phyloP scores from a whole-genome alignment of 2,797 vertebrate genomes.

The Rousettus madagascariensis region DNA sequence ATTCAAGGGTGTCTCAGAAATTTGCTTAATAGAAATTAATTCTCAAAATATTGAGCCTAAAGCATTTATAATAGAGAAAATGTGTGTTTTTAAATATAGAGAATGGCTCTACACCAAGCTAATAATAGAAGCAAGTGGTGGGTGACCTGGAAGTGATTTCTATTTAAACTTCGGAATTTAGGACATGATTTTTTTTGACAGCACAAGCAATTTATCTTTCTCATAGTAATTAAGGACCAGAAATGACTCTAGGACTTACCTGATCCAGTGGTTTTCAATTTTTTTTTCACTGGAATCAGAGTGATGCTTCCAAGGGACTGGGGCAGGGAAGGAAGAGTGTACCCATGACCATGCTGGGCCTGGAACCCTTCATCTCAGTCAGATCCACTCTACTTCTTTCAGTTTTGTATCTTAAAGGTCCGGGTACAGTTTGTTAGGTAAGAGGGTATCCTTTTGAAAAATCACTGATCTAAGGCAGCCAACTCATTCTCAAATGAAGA shows the following conservation, averaged over 20 bases:
- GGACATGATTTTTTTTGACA: not conserved
- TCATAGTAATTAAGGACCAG: not conserved
- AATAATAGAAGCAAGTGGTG: not conserved
- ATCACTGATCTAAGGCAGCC: not conserved
- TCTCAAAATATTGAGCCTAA: not conserved
- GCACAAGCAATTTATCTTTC: not conserved
- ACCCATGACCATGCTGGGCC: not conserved
- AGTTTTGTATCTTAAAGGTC: not conserved
- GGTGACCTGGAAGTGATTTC: not conserved
- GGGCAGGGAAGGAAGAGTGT: not conserved
- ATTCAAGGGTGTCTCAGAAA: conserved; percentile 8
- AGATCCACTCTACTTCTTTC: not conserved
- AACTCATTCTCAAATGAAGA: not conserved
- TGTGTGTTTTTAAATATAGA: not conserved
- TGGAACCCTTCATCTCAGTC: fast-evolving
- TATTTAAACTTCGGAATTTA: not conserved
- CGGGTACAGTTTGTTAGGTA: not conserved
- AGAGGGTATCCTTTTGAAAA: not conserved
- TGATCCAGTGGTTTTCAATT: not conserved
- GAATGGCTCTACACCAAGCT: not conserved
- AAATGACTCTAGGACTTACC: not conserved
- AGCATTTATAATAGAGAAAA: not conserved
- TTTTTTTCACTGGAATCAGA: not conserved
- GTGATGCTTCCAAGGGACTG: not conserved
- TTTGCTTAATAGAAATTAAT: not conserved